phyloP scores from a whole-genome alignment of 1,140 invertebrate species.

The Lordiphosa collinella region DNA sequence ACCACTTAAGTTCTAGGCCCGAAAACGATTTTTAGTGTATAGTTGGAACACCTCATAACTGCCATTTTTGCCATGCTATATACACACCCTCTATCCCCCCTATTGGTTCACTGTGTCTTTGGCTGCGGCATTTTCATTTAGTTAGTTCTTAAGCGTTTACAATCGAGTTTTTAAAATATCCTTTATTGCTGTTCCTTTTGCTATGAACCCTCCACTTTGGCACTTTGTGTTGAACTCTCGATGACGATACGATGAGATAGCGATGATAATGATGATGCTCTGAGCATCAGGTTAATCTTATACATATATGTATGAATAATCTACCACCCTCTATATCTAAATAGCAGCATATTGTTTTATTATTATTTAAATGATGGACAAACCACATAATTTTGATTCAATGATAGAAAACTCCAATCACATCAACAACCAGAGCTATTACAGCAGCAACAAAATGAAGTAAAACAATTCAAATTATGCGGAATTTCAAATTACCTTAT shows the following conservation, averaged over 20 bases:
- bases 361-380: constrained; percentile 33
- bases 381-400: not conserved
- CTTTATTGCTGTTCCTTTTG: constrained; percentile 69
- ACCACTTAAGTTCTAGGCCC: too few relatives aligned
- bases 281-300: constrained; percentile 63
- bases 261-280: constrained; percentile 51
- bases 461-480: constrained; percentile 33
- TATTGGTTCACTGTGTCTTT: constrained; percentile 55
- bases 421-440: constrained; percentile 17
- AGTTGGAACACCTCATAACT: constrained; percentile 59
- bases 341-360: constrained; percentile 53
- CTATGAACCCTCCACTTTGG: constrained; percentile 68
- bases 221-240: constrained; percentile 63
- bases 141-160: constrained; percentile 69
- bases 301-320: constrained; percentile 34
- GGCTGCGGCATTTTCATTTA: constrained; percentile 61
- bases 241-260: constrained; percentile 15
- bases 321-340: constrained; percentile 16
- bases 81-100: constrained; percentile 6
- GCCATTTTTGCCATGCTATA: constrained; percentile 66
- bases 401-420: constrained; percentile 16
- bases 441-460: constrained; percentile 24
- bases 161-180: constrained; percentile 43
- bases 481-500: constrained; percentile 65
- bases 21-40: constrained; percentile 20